These are phyloP conservation scores for Promerops cafer DNA, from an alignment of 2,113 vertebrate species.

Conservation along the genomic window DNA sequence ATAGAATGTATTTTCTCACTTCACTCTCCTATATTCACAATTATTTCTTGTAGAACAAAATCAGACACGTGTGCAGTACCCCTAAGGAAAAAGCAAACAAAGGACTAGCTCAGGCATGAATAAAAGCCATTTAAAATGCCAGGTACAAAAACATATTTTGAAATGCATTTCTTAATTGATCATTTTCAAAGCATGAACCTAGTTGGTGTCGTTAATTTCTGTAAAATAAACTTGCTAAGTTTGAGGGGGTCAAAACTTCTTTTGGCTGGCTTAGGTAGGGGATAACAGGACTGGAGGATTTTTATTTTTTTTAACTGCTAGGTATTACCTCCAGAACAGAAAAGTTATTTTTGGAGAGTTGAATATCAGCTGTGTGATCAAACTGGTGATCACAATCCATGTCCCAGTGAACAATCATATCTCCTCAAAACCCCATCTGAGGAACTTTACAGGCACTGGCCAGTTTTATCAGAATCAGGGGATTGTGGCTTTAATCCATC, in stretches of 20 bases:
- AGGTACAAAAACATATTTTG: not conserved
- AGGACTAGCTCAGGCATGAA: not conserved
- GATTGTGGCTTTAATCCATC: constrained; percentile 41
- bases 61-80: not conserved
- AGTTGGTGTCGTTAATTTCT: not conserved
- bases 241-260: not conserved
- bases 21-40: not conserved
- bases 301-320: not conserved
- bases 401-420: not conserved
- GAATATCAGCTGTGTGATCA: not conserved
- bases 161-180: not conserved
- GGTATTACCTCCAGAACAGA: not conserved
- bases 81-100: not conserved
- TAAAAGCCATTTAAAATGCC: constrained; percentile 13
- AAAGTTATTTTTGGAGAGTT: not conserved
- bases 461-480: constrained; percentile 1
- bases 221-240: not conserved
- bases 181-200: not conserved
- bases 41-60: constrained; percentile 5
- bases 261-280: not conserved
- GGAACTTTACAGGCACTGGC: not conserved
- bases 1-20: not conserved
- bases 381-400: not conserved
- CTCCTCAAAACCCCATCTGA: not conserved
- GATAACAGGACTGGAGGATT: not conserved